These are phyloP conservation scores for Oxyruncus cristatus DNA, from an alignment of 2,113 vertebrate genomes.

Conservation along the genomic window DNA sequence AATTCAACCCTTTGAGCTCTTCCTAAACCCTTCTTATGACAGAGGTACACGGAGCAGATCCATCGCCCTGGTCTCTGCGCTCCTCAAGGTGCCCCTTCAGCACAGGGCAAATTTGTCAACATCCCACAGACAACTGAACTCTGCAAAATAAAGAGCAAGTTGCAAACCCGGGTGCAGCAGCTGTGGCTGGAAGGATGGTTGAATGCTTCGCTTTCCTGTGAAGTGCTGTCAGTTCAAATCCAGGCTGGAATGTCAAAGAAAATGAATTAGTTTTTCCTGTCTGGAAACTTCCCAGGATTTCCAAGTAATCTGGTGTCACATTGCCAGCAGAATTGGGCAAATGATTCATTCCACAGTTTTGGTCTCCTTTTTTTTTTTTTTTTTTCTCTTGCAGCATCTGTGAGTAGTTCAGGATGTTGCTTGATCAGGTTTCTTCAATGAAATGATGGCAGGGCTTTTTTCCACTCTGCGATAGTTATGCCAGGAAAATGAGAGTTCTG, in stretches of 20 bases:
- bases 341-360: background rate
- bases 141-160: background rate
- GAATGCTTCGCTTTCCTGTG: background rate
- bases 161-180: background rate
- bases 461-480: background rate
- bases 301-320: background rate
- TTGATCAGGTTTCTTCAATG: background rate
- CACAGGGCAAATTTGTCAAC: background rate
- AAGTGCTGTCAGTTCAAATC: background rate
- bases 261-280: background rate
- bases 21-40: background rate
- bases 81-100: fast-evolving
- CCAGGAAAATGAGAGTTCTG: background rate
- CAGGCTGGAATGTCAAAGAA: background rate
- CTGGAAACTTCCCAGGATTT: conserved; percentile 21
- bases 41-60: fast-evolving
- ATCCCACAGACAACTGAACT: background rate
- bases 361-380: background rate
- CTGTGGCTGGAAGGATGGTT: background rate
- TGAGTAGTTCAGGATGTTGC: background rate
- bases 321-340: background rate
- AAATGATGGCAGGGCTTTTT: background rate
- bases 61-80: background rate
- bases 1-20: background rate
- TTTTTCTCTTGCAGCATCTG: background rate